These are phyloP conservation scores for Syngnathus acus DNA, from an alignment of 2,797 vertebrate species.

Conservation along the genomic window DNA sequence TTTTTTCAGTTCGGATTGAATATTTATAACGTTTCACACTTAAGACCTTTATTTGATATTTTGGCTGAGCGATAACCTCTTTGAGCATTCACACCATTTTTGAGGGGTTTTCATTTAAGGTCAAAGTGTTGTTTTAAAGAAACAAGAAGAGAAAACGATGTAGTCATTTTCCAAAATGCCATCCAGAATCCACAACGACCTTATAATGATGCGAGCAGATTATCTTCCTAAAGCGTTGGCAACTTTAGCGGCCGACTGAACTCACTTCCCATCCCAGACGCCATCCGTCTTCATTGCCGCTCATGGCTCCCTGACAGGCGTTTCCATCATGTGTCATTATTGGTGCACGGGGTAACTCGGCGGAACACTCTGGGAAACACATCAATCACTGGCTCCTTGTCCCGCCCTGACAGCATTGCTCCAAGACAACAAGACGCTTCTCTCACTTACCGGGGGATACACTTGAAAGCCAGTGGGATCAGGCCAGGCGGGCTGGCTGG, in stretches of 20 bases:
- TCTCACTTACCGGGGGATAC: slow-evolving; percentile 35
- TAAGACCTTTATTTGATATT: neutral
- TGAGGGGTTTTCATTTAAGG: neutral
- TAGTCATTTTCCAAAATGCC: neutral
- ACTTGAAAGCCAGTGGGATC: slow-evolving; percentile 39
- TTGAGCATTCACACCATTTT: neutral
- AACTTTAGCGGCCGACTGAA: slow-evolving; percentile 67
- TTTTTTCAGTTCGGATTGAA: neutral
- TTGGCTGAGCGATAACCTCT: neutral
- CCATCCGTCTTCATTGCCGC: slow-evolving; percentile 75
- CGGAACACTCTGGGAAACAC: slow-evolving; percentile 65
- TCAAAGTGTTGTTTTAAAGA: neutral
- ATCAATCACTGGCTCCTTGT: slow-evolving; percentile 70
- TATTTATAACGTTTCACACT: neutral
- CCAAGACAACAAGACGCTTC: slow-evolving; percentile 34
- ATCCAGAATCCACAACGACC: slow-evolving; percentile 16
- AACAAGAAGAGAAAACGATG: neutral
- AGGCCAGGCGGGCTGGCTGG: slow-evolving; percentile 14
- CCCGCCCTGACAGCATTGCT: slow-evolving; percentile 46
- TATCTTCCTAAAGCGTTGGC: slow-evolving; percentile 57
- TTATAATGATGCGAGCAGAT: slow-evolving; percentile 50
- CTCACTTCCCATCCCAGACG: slow-evolving; percentile 66
- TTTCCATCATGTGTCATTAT: slow-evolving; percentile 81
- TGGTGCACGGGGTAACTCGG: slow-evolving; percentile 69
- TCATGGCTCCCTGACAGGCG: slow-evolving; percentile 68